Evolutionary conservation across 2,888 invertebrate genomes (phyloP), one percentile per base, ranked within the genome.

Genomic region (Peribatodes rhomboidaria): DNA sequence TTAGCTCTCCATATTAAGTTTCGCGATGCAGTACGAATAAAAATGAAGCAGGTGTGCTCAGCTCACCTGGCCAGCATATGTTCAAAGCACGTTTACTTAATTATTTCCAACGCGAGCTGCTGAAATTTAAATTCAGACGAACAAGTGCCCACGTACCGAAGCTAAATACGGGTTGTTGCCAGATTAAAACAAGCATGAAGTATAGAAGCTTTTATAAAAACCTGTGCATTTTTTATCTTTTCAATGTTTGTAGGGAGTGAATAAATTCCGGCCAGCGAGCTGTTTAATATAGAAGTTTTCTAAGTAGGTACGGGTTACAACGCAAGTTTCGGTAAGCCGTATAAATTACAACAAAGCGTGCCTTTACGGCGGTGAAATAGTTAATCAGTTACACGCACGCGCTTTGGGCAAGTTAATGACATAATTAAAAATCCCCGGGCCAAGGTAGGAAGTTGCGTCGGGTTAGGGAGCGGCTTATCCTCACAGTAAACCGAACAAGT

Each of bases 41-140:
- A 84, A 82, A 83, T 75, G 75, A 78, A 79, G 86, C 92, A 92
- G 92, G 90, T 92, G 91, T 77, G 71, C 68, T 73, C 71, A 74
- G 65, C 80, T 86, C 92, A 92, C 90, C 92, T 92, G 92, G 89
- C 79, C 79, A 81, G 80, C 91, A 89, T 88, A 84, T 90, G 89
- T 86, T 85, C 76, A 77, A 74, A 82, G 82, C 81, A 81, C 79
- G 79, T 83, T 82, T 78, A 79, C 78, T 81, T 88, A 89, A 89
- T 87, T 80, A 79, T 79, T 78, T 74, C 68, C 76, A 78, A 77
- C 71, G 68, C 47, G 80, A 82, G 77, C 78, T 78, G 73, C 74
- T 76, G 66, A 78, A 82, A 79, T 76, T 80, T 79, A 75, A 81
- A 79, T 81, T 76, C 75, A 63, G 69, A 67, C 60, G 68, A 73